Conservation (phyloP, 1,140 invertebrate genomes). For the Dinothrombium tinctorium region DNA sequence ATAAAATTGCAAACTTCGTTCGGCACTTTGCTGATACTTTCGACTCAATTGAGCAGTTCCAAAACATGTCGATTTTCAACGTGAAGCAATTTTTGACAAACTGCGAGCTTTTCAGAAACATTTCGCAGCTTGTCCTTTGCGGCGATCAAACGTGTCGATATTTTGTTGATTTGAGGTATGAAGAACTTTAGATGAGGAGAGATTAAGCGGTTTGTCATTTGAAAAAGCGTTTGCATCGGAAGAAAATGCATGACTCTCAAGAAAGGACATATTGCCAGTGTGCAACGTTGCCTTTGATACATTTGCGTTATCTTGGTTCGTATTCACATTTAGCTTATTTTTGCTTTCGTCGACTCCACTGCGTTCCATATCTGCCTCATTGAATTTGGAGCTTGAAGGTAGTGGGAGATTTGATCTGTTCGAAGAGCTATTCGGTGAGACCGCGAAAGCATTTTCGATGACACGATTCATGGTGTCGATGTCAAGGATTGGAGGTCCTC, state of each 20-base stretch:
- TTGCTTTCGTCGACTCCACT: too few species aligned
- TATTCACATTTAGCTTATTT: too few species aligned
- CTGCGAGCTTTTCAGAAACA: conserved; percentile 65
- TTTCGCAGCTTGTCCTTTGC: conserved; percentile 55
- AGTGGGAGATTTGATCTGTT: too few species aligned
- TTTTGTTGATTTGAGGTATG: conserved; percentile 17
- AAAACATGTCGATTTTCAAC: conserved; percentile 75
- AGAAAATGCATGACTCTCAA: too few species aligned
- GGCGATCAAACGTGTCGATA: conserved; percentile 25
- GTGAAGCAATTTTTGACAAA: conserved; percentile 66
- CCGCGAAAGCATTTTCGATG: conserved; percentile 8
- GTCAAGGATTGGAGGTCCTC: conserved; percentile 9
- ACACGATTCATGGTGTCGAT: conserved; percentile 9
- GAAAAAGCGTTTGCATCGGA: too few species aligned
- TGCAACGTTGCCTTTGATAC: too few species aligned
- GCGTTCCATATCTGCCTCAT: too few species aligned
- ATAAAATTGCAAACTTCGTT: conserved; percentile 42
- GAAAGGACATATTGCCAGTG: too few species aligned
- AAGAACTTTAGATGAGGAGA: conserved; percentile 3
- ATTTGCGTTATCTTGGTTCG: too few species aligned
- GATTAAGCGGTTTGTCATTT: conserved; percentile 4
- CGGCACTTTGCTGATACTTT: conserved; percentile 50
- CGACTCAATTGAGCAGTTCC: conserved; percentile 62
- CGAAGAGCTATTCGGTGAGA: too few species aligned
- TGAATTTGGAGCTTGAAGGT: too few species aligned